A percentile compares a stretch with the other conserved stretches of the same genome.
Evolutionary conservation across 2,797 vertebrate species (phyloP).

Genomic region (Hoplostethus mediterraneus): DNA sequence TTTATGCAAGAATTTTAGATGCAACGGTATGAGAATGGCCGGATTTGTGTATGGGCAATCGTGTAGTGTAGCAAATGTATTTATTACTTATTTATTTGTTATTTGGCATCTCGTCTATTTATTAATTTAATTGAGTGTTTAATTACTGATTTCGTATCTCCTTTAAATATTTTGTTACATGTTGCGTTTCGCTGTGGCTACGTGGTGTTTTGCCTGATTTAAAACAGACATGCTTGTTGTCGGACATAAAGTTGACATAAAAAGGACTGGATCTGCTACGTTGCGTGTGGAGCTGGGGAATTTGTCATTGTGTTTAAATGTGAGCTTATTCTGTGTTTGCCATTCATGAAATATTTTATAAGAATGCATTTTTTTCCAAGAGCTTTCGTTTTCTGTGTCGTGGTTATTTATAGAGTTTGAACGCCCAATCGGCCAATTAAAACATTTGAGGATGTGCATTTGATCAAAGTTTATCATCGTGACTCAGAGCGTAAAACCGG

Average conservation of each 20-base stretch:
- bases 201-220: constrained; percentile 70
- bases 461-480: constrained; percentile 80
- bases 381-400: constrained; percentile 59
- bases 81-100: constrained; percentile 82
- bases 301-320: constrained; percentile 72
- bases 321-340: constrained; percentile 77
- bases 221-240: constrained; percentile 61
- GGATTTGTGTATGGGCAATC: constrained; percentile 82
- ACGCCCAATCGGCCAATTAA: constrained; percentile 67
- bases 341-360: constrained; percentile 76
- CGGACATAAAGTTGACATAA: constrained; percentile 47
- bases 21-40: constrained; percentile 71
- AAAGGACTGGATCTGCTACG: constrained; percentile 58
- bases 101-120: constrained; percentile 62
- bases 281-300: constrained; percentile 48
- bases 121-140: constrained; percentile 66
- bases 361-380: constrained; percentile 77
- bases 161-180: constrained; percentile 67
- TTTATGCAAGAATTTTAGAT: constrained; percentile 86
- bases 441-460: constrained; percentile 61
- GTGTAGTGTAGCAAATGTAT: constrained; percentile 77
- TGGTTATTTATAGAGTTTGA: constrained; percentile 65
- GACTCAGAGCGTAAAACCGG: constrained; percentile 59
- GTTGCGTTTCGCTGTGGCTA: constrained; percentile 63
- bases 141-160: constrained; percentile 64